Base-by-base conservation (phyloP, 2,797 vertebrate species). In the Sarcophilus harrisii region DNA sequence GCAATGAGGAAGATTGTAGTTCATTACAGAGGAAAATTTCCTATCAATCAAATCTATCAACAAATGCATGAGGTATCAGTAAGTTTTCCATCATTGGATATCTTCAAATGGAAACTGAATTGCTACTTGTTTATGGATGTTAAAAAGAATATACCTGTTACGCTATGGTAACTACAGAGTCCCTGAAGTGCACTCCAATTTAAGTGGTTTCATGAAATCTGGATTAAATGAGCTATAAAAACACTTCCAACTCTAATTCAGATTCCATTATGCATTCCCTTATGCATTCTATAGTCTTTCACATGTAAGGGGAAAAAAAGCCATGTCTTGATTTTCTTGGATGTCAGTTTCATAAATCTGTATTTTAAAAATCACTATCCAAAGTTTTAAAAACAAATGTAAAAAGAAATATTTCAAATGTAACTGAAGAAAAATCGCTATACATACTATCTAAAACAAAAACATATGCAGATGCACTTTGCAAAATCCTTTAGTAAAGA, bases 341-440 rank as follows among this genome's bases (percentile, higher is more conserved):
- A 28, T 27, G 91, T n/a, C 29, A 66, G 90, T 55, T 94, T 96
- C 95, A 95, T 96, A 89, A 87, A 97, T 95, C 38, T 52, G 93
- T 14, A 92, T 62, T 96, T 97, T 94, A 55, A 52, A 38, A 94
- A 58, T 93, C 81, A 92, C 52, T 93, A 91, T 81, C 27, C 6
- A 92, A 57, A 62, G 0, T 59, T 54, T 92, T 24, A 45, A 57
- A 94, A 93, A 49, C 94, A 96, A 94, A 89, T 55, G 54, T 55
- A 55, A 55, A 55, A 55, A 54, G 8, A 55, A 10, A 55, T 55
- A 54, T 55, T 11, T 55, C 10, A 55, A 55, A 55, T 55, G 54
- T 55, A 55, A 55, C 54, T 11, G 54, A 10, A 55, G 54, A 10
- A 52, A 38, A 94, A 58, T 93, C 81, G 91, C 52, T 92, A 91